Conservation (phyloP, 2,113 vertebrate genomes). For the Coregonus clupeaformis region DNA sequence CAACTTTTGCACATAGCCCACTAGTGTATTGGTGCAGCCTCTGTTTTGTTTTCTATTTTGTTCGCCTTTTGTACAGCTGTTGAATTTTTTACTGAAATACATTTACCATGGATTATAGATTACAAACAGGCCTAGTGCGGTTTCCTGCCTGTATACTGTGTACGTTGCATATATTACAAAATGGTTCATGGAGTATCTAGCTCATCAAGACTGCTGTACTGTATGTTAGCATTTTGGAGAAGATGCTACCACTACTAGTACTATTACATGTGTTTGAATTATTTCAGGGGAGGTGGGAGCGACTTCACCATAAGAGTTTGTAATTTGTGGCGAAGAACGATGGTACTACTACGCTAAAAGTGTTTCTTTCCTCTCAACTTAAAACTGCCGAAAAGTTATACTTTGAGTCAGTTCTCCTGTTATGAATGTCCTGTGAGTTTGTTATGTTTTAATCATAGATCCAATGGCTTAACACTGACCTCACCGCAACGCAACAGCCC, state of each 20-base stretch:
- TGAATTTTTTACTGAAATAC: slow-evolving; percentile 50
- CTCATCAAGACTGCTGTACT: too few relatives aligned
- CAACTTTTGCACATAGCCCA: too few relatives aligned
- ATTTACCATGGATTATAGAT: slow-evolving; percentile 44
- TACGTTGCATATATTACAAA: neutral
- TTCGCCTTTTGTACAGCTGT: slow-evolving; percentile 37
- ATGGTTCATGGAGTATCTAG: neutral
- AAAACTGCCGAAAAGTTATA: neutral
- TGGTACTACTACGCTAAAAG: too few relatives aligned
- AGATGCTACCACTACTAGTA: too few relatives aligned
- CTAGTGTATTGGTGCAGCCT: neutral
- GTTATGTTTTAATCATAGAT: slow-evolving; percentile 40
- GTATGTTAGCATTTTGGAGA: too few relatives aligned
- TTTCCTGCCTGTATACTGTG: neutral
- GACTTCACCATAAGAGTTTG: too few relatives aligned
- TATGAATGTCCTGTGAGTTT: slow-evolving; percentile 12
- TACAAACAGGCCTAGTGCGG: neutral
- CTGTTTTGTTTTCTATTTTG: slow-evolving; percentile 17
- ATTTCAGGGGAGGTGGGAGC: too few relatives aligned
- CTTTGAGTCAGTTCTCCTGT: neutral
- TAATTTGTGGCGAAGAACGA: too few relatives aligned
- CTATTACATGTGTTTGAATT: too few relatives aligned
- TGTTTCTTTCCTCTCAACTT: too few relatives aligned
- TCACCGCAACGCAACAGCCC: slow-evolving; percentile 39
- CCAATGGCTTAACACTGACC: slow-evolving; percentile 35